Evolutionary conservation across 1,140 invertebrate species (phyloP).

Genomic region (Mesaphorura yosii): DNA sequence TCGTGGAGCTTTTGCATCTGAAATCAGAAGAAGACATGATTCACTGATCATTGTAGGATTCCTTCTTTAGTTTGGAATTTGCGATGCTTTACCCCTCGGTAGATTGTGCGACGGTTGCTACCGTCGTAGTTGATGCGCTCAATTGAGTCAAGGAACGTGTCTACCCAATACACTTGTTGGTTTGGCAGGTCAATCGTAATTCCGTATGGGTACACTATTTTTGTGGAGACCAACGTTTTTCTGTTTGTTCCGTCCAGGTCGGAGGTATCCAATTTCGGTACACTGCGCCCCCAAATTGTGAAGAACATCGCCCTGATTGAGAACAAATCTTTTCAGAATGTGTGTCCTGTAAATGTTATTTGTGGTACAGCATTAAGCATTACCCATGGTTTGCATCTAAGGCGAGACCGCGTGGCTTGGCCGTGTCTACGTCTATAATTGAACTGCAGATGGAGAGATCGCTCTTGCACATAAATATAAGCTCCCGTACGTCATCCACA

Average conservation of each 20-base stretch:
- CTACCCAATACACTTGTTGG: conserved; percentile 63
- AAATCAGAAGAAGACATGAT: conserved; percentile 33
- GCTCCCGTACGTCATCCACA: conserved; percentile 57
- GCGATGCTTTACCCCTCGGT: conserved; percentile 38
- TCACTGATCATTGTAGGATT: no score
- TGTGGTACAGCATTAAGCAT: conserved; percentile 12
- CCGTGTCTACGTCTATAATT: conserved; percentile 55
- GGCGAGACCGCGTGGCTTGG: conserved; percentile 62
- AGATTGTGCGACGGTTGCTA: conserved; percentile 49
- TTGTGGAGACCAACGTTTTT: conserved; percentile 41
- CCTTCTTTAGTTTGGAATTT: background rate
- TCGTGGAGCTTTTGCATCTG: conserved; percentile 55
- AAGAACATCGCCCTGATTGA: conserved; percentile 56
- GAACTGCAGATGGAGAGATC: conserved; percentile 52
- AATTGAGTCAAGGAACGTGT: conserved; percentile 60
- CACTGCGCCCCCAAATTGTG: conserved; percentile 51
- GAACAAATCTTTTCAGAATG: conserved; percentile 4
- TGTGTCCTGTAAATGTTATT: background rate
- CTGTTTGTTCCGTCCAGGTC: conserved; percentile 48
- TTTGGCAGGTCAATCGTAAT: conserved; percentile 59
- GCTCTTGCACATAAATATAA: conserved; percentile 57
- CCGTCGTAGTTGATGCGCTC: conserved; percentile 60
- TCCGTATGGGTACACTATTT: conserved; percentile 61
- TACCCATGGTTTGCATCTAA: conserved; percentile 66
- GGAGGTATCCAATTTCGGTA: conserved; percentile 50